A percentile compares a stretch with the other conserved stretches of the same genome.
Evolutionary conservation across 2,113 vertebrate species (phyloP).

Genomic region (Amphilophus citrinellus): DNA sequence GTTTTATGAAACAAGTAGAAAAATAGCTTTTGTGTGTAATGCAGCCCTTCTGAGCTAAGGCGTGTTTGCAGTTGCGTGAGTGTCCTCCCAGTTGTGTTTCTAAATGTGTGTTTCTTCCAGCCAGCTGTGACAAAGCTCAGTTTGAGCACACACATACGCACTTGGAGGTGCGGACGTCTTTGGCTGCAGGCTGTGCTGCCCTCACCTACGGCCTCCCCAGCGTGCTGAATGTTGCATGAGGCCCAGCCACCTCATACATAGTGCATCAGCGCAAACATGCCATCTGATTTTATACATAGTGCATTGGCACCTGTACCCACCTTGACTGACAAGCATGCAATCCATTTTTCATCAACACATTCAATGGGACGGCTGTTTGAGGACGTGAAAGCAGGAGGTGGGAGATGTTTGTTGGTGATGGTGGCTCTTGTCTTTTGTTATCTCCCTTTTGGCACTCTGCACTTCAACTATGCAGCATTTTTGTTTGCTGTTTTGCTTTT

Average conservation of each 20-base stretch:
- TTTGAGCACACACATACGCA: slow-evolving; percentile 33
- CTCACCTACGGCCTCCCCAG: slow-evolving; percentile 80
- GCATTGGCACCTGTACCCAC: slow-evolving; percentile 82
- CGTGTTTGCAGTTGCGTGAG: slow-evolving; percentile 53
- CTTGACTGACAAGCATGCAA: slow-evolving; percentile 79
- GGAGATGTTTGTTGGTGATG: not conserved
- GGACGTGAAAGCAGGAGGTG: slow-evolving; percentile 35
- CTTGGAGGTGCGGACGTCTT: slow-evolving; percentile 47
- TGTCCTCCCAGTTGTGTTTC: slow-evolving; percentile 51
- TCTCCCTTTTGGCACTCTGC: not conserved
- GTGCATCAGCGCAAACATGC: slow-evolving; percentile 85
- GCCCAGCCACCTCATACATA: slow-evolving; percentile 80
- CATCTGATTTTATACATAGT: slow-evolving; percentile 67
- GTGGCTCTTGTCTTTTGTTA: not conserved
- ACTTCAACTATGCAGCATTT: not conserved
- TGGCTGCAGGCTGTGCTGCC: slow-evolving; percentile 72
- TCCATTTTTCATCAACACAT: slow-evolving; percentile 87
- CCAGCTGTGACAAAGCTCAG: slow-evolving; percentile 59
- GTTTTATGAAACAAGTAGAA: slow-evolving; percentile 12
- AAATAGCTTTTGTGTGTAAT: slow-evolving; percentile 24
- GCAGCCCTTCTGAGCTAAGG: slow-evolving; percentile 25
- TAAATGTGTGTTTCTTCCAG: slow-evolving; percentile 58
- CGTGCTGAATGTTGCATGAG: slow-evolving; percentile 84
- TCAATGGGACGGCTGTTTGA: slow-evolving; percentile 37
- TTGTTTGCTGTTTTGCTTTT: not conserved